phyloP scores from a whole-genome alignment of 2,113 vertebrate species.

The Hypanus sabinus region DNA sequence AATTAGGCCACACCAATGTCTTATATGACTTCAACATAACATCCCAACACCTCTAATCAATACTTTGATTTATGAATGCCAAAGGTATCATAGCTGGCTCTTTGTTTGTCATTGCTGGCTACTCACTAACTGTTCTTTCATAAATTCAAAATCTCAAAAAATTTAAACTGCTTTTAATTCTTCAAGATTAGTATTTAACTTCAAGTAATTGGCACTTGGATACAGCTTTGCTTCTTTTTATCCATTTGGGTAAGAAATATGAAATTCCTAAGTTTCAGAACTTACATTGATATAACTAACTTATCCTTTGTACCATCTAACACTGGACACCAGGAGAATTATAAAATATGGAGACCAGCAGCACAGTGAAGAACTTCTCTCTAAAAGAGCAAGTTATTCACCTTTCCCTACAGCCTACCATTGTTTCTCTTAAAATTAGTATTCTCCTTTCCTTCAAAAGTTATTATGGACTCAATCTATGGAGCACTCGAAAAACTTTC shows the following conservation, averaged over 20 bases:
- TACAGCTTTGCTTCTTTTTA: background rate
- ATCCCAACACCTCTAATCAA: too few species aligned
- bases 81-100: too few species aligned
- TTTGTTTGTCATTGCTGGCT: background rate
- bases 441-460: background rate
- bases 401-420: background rate
- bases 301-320: background rate
- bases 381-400: background rate
- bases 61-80: too few species aligned
- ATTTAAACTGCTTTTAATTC: background rate
- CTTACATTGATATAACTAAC: background rate
- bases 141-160: background rate
- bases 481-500: background rate
- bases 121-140: background rate
- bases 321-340: background rate
- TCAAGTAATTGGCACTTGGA: background rate
- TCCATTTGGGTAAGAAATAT: background rate
- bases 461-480: background rate
- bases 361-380: background rate
- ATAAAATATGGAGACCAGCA: background rate
- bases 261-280: background rate
- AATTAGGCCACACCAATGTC: too few species aligned
- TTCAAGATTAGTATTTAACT: background rate
- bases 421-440: background rate
- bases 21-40: too few species aligned